These are phyloP conservation scores for Isurus oxyrinchus DNA, from an alignment of 2,113 vertebrate species.

Conservation along the genomic window DNA sequence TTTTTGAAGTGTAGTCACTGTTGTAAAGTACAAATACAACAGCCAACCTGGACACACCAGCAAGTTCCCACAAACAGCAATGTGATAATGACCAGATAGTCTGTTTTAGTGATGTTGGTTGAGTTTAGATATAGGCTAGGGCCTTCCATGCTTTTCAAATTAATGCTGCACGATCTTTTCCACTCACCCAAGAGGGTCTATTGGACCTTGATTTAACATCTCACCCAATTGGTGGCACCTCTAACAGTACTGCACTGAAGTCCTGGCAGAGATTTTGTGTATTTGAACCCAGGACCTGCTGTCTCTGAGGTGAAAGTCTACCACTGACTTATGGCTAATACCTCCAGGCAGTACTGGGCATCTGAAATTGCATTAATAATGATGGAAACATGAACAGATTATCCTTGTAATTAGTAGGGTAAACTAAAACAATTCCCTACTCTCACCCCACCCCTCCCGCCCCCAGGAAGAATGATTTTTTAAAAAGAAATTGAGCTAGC, in stretches of 20 bases:
- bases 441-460: too few species aligned
- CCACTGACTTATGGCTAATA: not conserved
- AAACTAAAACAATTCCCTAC: not conserved
- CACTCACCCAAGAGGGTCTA: too few species aligned
- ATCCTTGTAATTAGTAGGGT: not conserved
- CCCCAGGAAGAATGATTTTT: not conserved
- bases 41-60: not conserved
- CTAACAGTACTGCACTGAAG: not conserved
- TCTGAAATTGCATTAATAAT: not conserved
- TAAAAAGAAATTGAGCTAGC: too few species aligned
- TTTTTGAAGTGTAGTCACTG: too few species aligned
- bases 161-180: too few species aligned
- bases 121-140: too few species aligned
- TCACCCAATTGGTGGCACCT: too few species aligned
- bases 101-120: not conserved
- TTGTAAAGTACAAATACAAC: not conserved
- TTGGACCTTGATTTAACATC: too few species aligned
- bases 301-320: not conserved
- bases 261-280: not conserved
- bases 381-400: not conserved
- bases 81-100: not conserved
- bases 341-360: not conserved
- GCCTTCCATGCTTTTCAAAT: too few species aligned
- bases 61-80: not conserved
- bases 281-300: not conserved